Evolutionary conservation across 2,113 vertebrate species (phyloP).

Genomic region (Petromus typicus): DNA sequence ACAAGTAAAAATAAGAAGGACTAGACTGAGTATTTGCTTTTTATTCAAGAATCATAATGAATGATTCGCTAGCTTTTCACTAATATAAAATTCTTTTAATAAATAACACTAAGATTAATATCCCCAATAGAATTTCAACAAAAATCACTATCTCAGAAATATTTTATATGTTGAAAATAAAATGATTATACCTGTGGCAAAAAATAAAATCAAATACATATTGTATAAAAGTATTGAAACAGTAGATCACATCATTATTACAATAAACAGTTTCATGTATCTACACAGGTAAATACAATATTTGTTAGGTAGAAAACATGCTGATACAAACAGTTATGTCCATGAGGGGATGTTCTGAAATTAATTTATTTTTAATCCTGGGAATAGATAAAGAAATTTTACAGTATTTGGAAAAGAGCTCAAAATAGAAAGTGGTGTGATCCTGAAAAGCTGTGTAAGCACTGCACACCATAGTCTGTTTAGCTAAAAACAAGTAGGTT

Average conservation of each 20-base stretch:
- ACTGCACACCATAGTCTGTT: not conserved
- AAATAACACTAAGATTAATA: constrained; percentile 45
- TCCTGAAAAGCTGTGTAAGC: not conserved
- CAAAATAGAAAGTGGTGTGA: not conserved
- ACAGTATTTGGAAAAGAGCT: not conserved
- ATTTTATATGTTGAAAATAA: not conserved
- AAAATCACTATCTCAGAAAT: constrained; percentile 13
- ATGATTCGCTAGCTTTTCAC: constrained; percentile 75
- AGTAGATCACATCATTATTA: not conserved
- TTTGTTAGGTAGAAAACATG: not conserved
- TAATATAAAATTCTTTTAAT: constrained; percentile 75
- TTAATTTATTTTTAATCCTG: not conserved
- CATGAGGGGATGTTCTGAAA: not conserved
- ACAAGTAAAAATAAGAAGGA: constrained; percentile 67
- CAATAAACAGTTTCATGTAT: not conserved
- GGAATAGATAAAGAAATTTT: not conserved
- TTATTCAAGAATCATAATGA: constrained; percentile 82
- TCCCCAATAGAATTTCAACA: constrained; percentile 43
- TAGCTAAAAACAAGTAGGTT: not conserved
- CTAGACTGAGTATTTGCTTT: constrained; percentile 76
- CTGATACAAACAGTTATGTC: not conserved
- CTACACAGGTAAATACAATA: not conserved
- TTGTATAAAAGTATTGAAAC: not conserved
- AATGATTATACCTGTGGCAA: not conserved
- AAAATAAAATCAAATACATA: not conserved